Base-by-base conservation (phyloP, 2,888 invertebrate genomes). In the Epinotia nisella region DNA sequence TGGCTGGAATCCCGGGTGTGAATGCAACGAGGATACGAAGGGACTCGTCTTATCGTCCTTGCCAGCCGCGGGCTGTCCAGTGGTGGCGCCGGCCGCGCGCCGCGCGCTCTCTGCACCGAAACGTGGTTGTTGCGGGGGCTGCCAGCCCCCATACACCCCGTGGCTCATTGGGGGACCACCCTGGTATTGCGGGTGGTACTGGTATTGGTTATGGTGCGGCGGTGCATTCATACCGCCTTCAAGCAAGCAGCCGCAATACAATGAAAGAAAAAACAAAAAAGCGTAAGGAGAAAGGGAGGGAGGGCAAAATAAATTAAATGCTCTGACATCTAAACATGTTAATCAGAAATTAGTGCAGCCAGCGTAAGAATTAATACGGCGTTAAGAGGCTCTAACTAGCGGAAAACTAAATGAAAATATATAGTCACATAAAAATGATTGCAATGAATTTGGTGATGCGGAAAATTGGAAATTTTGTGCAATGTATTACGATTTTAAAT, bases 1-100 rank as follows among this genome's bases (percentile, higher is more conserved):
- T 13, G 99, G 99, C 78, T 97, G 96, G 90, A 98, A 99, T 74
- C 96, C 96, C 53, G 98, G 97, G 93, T 98, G 98, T 58, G 98
- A 98, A 94, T 98, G 98, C 77, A 97, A 95, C 66, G 97, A 97
- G 75, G 97, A 96, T 62, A 97, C 94, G 90, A 99, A 99, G 21
- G 98, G 98, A 87, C 96, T 98, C 78, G 96, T 95, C 86, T 95
- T 95, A 81, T 95, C 95, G 80, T 95, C 95, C 81, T 95, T 95
- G 74, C 80, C 86, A 81, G 39, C 79, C 80, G 0, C 76, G 75
- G 19, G 76, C 81, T 56, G 80, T 77, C 71, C 85, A 56, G 80
- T 77, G 71, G 85, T 84, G 71, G 84, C 83, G 62, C 87, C 74
- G 45, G 72, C 75, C 29, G 90, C 78, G 77, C 92, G 88, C 74